Evolutionary conservation across 2,888 invertebrate species (phyloP), one percentile per base, ranked within the genome.

Genomic region (Drosophila acutilabella): DNA sequence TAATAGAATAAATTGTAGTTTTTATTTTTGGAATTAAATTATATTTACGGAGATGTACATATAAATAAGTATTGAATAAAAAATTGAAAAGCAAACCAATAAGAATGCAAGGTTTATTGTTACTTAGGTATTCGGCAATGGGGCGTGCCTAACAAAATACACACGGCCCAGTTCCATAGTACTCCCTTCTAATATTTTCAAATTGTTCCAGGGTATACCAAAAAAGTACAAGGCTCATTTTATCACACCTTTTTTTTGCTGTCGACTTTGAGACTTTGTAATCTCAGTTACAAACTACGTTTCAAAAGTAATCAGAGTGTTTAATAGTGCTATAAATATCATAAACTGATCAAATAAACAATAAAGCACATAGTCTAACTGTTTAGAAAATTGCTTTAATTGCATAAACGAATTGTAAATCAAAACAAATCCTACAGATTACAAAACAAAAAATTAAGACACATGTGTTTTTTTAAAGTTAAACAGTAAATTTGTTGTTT

Each of bases 241-340:
- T 36, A 53, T 13, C 11, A 14, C 14, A 10, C 38, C 14, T 4
- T 30, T 13, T 40, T 62, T 30, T 8, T 1, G 30, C 6, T 30
- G 30, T 30, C 23, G 54, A 60, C 65, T 61, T 66, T 66, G 54
- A 60, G 26, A 48, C 53, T 30, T 23, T 60, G 65, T 60, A 65
- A 65, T 65, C 65, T 61, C 61, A 66, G 65, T 66, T 66, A 66
- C 65, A 61, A 60, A 60, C 53, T 52, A 52, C 51, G 51, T 52
- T 23, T 47, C 40, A 41, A 26, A 30, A 42, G 33, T 51, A 59
- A 59, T 59, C 50, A 59, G 50, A 42, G 50, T 42, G 7, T 33
- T 51, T 51, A 48, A 33, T 44, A 42, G 8, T 20, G 33, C 14
- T 8, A 59, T 51, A 59, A 59, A 59, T 41, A 41, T 50, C 20